These are phyloP conservation scores for Mya arenaria DNA, from an alignment of 1,140 invertebrate species.

Conservation along the genomic window DNA sequence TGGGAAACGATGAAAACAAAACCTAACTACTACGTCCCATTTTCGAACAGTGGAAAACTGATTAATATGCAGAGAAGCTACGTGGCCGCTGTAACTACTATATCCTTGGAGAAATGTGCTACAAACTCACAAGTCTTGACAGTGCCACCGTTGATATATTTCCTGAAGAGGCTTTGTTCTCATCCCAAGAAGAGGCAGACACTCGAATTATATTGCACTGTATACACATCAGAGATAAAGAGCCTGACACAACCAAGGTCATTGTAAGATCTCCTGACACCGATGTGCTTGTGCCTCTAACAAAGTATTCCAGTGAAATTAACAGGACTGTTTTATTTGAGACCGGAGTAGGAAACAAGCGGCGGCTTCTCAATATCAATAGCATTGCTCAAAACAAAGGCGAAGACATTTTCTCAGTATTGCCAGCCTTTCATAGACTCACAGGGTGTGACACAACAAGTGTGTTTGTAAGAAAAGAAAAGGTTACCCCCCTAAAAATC, in stretches of 20 bases:
- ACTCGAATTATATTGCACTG: conserved; percentile 8
- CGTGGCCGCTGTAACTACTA: background rate
- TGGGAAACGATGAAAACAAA: background rate
- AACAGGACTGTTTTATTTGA: background rate
- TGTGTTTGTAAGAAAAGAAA: conserved; percentile 1
- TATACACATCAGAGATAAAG: background rate
- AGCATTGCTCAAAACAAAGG: background rate
- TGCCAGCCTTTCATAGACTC: background rate
- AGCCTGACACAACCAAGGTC: background rate
- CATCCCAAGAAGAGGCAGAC: conserved; percentile 16
- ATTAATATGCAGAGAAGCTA: background rate
- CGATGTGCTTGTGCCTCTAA: background rate
- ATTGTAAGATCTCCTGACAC: conserved; percentile 10
- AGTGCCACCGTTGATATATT: background rate
- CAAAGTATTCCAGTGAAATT: background rate
- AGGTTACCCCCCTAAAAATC: background rate
- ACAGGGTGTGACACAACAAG: conserved; percentile 7
- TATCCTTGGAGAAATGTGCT: background rate
- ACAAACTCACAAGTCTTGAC: background rate
- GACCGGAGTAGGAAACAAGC: conserved; percentile 8
- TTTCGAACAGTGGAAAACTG: background rate
- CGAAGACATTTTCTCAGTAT: background rate
- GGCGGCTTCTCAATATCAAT: background rate
- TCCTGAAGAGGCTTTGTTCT: background rate
- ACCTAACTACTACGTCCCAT: background rate